Evolutionary conservation across 2,888 invertebrate genomes (phyloP).

Genomic region (Saturnia pavonia): DNA sequence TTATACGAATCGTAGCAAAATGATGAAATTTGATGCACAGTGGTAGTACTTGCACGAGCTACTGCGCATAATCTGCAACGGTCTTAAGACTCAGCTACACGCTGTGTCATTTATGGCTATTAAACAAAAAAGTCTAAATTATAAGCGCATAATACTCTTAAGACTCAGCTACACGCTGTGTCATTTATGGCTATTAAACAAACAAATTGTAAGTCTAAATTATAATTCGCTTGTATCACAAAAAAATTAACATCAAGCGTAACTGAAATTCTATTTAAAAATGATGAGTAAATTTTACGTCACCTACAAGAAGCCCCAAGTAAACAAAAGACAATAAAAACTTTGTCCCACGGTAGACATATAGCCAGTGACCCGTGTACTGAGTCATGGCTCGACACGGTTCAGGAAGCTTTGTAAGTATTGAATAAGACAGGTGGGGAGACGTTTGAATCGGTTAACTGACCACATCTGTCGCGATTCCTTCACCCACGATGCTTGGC

Average conservation of each 20-base stretch:
- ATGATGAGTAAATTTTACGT: conserved; percentile 20
- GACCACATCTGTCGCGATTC: conserved; percentile 12
- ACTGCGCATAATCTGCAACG: no score
- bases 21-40: no score
- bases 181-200: no score
- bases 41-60: no score
- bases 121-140: no score
- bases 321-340: conserved; percentile 41
- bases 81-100: no score
- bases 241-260: background rate
- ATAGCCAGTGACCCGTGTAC: conserved; percentile 50
- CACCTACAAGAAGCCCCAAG: conserved; percentile 21
- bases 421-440: conserved; percentile 24
- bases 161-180: no score
- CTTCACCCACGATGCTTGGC: background rate
- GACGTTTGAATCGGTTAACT: background rate
- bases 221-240: background rate
- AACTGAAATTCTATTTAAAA: conserved; percentile 12
- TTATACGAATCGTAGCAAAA: no score
- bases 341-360: conserved; percentile 55
- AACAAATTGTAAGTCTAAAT: no score
- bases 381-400: conserved; percentile 49
- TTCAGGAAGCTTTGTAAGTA: conserved; percentile 38
- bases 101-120: no score
- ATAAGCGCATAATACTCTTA: no score